phyloP scores from a whole-genome alignment of 2,888 invertebrate species.

The Rotaria sp. region DNA sequence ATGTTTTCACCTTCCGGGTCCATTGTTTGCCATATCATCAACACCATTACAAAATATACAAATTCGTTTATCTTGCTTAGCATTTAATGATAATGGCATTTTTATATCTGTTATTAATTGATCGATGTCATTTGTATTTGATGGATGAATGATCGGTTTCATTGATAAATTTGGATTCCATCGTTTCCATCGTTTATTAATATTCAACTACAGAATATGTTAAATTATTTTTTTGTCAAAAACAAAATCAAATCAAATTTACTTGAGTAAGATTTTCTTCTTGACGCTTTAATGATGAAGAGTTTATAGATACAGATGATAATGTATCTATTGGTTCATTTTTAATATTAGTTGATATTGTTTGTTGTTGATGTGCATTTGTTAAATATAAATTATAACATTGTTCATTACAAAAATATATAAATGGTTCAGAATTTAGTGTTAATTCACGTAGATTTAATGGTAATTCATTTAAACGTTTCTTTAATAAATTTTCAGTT shows the following conservation, averaged over 20 bases:
- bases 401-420: background rate
- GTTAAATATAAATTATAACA: background rate
- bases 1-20: slow-evolving; percentile 60
- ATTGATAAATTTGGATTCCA: slow-evolving; percentile 58
- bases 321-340: background rate
- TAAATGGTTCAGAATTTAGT: background rate
- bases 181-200: slow-evolving; percentile 63
- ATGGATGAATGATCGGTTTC: background rate
- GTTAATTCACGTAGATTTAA: background rate
- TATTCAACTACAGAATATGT: slow-evolving; percentile 45
- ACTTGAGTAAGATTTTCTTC: slow-evolving; percentile 38
- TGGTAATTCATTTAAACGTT: background rate
- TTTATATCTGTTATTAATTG: background rate
- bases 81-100: background rate
- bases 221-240: background rate
- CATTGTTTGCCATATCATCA: slow-evolving; percentile 57
- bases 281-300: slow-evolving; percentile 41
- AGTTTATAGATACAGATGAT: too few species aligned
- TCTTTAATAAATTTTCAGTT: background rate
- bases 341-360: background rate
- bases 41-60: slow-evolving; percentile 46
- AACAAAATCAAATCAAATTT: background rate
- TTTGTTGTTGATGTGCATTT: background rate
- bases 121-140: background rate
- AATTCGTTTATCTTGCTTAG: slow-evolving; percentile 14